Conservation (phyloP, 2,797 vertebrate genomes). For the Octomys mimax region DNA sequence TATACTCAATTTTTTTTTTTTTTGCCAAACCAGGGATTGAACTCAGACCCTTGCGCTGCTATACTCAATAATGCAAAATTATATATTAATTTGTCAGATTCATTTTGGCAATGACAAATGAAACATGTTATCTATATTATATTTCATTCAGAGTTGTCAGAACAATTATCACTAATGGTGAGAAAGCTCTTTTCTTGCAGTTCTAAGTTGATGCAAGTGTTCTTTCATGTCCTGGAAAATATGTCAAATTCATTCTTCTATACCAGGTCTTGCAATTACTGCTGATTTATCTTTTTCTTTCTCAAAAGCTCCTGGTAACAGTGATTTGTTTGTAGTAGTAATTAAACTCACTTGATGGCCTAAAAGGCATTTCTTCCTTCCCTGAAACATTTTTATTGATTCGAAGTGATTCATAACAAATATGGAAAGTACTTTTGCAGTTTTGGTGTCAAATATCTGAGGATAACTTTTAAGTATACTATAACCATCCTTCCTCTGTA, state of each 20-base stretch:
- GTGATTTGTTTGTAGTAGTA: slow-evolving; percentile 64
- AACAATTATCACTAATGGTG: slow-evolving; percentile 26
- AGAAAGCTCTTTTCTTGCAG: slow-evolving; percentile 38
- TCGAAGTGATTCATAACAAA: slow-evolving; percentile 85
- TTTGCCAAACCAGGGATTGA: too few species aligned
- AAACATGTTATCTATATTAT: not conserved
- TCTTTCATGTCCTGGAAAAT: slow-evolving; percentile 80
- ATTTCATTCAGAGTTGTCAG: slow-evolving; percentile 37
- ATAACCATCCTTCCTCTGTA: slow-evolving; percentile 54
- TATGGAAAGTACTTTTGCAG: not conserved
- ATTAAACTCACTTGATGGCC: slow-evolving; percentile 79
- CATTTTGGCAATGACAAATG: not conserved
- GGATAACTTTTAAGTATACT: too few species aligned
- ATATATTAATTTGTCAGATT: not conserved
- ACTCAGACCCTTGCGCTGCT: too few species aligned
- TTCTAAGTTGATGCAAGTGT: slow-evolving; percentile 67
- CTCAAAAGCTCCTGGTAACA: slow-evolving; percentile 79
- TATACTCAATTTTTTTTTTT: too few species aligned
- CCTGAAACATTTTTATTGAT: slow-evolving; percentile 80
- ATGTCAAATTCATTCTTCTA: slow-evolving; percentile 76
- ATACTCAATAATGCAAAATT: slow-evolving; percentile 6
- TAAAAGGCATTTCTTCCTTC: slow-evolving; percentile 79
- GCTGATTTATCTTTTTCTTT: slow-evolving; percentile 60
- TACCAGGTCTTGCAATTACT: slow-evolving; percentile 68
- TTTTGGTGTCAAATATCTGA: too few species aligned